Conservation (phyloP, 2,888 invertebrate genomes). For the Druceiella hillmani region DNA sequence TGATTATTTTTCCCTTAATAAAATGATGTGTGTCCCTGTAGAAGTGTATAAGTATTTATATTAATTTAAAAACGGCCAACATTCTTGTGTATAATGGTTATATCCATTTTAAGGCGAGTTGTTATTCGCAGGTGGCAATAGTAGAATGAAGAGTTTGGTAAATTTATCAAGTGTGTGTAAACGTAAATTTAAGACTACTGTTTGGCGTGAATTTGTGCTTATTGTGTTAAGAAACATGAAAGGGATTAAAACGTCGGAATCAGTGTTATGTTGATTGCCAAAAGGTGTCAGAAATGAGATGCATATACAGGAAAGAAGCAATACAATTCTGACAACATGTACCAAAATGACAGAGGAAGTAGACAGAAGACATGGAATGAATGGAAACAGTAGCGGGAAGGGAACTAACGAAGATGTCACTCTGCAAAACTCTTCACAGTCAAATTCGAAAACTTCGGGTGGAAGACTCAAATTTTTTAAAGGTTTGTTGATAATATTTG, state of each 20-base stretch:
- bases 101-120: conserved; percentile 30
- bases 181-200: conserved; percentile 35
- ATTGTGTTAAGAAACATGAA: conserved; percentile 42
- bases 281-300: conserved; percentile 56
- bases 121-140: conserved; percentile 47
- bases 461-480: conserved; percentile 78
- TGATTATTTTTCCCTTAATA: conserved; percentile 36
- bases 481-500: too few relatives aligned
- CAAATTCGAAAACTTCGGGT: conserved; percentile 51
- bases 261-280: conserved; percentile 40
- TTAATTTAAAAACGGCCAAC: conserved; percentile 6
- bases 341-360: conserved; percentile 59
- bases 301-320: conserved; percentile 60
- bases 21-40: conserved; percentile 32
- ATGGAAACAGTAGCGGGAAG: conserved; percentile 61
- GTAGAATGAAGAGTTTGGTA: conserved; percentile 49
- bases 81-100: conserved; percentile 11
- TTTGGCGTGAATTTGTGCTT: conserved; percentile 35
- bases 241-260: conserved; percentile 42
- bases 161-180: conserved; percentile 40
- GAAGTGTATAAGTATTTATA: too few relatives aligned
- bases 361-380: conserved; percentile 68
- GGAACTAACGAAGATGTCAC: conserved; percentile 39
- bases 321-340: conserved; percentile 69
- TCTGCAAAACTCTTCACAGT: too few relatives aligned